These are phyloP conservation scores for Ichneumon xanthorius DNA, from an alignment of 2,888 invertebrate species.

Conservation along the genomic window DNA sequence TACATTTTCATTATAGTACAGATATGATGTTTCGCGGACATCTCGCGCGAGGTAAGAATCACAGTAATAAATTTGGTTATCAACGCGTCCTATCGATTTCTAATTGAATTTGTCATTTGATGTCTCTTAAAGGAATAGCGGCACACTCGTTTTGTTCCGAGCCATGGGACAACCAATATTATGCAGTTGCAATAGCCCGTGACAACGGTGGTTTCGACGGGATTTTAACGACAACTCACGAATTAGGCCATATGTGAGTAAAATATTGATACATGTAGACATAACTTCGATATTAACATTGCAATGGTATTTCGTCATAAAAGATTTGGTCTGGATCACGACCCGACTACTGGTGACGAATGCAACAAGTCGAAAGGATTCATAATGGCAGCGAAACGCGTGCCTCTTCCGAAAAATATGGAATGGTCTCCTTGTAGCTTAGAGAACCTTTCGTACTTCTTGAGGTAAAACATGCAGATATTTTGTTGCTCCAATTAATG, in stretches of 20 bases:
- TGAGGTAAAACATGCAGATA: background rate
- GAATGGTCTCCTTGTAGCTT: conserved; percentile 13
- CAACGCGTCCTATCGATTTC: background rate
- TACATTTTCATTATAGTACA: background rate
- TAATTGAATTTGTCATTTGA: background rate
- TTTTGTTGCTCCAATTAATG: background rate
- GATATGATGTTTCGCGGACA: background rate
- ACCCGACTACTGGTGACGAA: background rate
- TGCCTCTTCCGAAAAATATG: background rate
- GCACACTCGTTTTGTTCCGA: background rate
- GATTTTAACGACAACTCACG: no score
- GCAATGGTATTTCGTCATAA: no score
- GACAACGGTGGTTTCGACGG: no score
- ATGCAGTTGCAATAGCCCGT: background rate
- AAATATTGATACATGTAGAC: no score
- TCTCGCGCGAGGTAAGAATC: background rate
- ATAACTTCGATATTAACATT: no score
- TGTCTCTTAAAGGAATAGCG: background rate
- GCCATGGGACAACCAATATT: background rate
- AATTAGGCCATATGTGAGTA: no score
- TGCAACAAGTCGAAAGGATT: background rate
- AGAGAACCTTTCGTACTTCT: background rate
- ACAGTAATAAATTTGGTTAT: background rate
- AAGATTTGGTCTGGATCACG: conserved; percentile 53
- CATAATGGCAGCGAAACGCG: conserved; percentile 25